These are phyloP conservation scores for Montipora foliosa DNA, from an alignment of 64 coral and sea anemone genomes.

Conservation along the genomic window DNA sequence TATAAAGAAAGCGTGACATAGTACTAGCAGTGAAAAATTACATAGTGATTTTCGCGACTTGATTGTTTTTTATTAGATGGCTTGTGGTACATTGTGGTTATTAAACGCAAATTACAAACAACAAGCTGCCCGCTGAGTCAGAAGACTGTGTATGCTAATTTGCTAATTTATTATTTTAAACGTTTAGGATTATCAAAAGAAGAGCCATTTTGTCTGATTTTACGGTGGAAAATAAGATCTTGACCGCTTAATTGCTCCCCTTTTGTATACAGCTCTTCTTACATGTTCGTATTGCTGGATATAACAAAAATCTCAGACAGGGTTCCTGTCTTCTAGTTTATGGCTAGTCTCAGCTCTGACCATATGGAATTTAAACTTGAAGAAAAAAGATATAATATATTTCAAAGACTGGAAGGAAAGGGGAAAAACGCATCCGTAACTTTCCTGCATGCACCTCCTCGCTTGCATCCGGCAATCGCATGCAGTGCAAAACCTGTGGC, in stretches of 20 bases:
- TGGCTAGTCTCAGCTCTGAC: too few relatives aligned
- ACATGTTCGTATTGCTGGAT: too few relatives aligned
- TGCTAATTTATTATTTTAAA: not conserved
- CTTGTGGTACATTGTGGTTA: conserved; percentile 27
- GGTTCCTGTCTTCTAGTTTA: too few relatives aligned
- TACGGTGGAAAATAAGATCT: not conserved
- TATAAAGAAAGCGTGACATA: too few relatives aligned
- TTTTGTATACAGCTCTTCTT: too few relatives aligned
- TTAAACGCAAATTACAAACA: conserved; percentile 30
- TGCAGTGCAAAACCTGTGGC: conserved; percentile 26
- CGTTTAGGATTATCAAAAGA: too few relatives aligned
- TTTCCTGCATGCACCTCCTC: not conserved
- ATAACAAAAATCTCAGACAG: not conserved
- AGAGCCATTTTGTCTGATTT: not conserved
- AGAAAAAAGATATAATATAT: not conserved
- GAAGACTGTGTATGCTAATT: conserved; percentile 7
- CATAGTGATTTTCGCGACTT: not conserved
- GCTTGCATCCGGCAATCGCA: not conserved
- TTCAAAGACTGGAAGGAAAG: not conserved
- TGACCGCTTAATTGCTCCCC: too few relatives aligned
- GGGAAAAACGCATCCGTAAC: not conserved
- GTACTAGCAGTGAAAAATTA: not conserved
- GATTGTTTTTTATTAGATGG: not conserved
- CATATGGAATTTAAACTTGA: too few relatives aligned
- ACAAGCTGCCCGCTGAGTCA: not conserved